Evolutionary conservation across 2,888 invertebrate species (phyloP).

Genomic region (Caenorhabditis plicata): DNA sequence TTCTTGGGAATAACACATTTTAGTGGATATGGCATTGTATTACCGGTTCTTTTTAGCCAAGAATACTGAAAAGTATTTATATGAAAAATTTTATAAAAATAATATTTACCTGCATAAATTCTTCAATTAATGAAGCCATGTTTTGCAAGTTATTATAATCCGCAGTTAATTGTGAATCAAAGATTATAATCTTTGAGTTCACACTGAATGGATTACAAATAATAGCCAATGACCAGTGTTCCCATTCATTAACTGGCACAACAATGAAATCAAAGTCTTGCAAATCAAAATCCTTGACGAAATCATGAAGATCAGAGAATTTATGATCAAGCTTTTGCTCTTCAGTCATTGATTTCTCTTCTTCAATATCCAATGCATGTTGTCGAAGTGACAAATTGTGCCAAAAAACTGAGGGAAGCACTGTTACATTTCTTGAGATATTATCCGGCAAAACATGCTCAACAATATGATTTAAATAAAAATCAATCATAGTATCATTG

Average conservation of each 20-base stretch:
- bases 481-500: conserved; percentile 60
- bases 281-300: conserved; percentile 55
- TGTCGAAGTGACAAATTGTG: conserved; percentile 49
- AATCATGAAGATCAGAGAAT: conserved; percentile 48
- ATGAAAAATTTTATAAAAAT: background rate
- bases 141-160: conserved; percentile 46
- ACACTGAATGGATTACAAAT: conserved; percentile 51
- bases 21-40: conserved; percentile 11
- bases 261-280: conserved; percentile 58
- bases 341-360: conserved; percentile 21
- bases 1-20: conserved; percentile 23
- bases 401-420: conserved; percentile 53
- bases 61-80: conserved; percentile 27
- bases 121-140: conserved; percentile 39
- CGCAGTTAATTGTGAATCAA: conserved; percentile 51
- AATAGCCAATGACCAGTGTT: conserved; percentile 57
- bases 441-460: conserved; percentile 53
- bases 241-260: conserved; percentile 58
- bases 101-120: conserved; percentile 42
- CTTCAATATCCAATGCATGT: conserved; percentile 29
- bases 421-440: conserved; percentile 45
- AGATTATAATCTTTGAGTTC: conserved; percentile 40
- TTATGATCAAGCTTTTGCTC: conserved; percentile 37
- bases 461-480: conserved; percentile 60
- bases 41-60: conserved; percentile 29